These are phyloP conservation scores for Ameiurus melas DNA, from an alignment of 2,113 vertebrate species.

Conservation along the genomic window DNA sequence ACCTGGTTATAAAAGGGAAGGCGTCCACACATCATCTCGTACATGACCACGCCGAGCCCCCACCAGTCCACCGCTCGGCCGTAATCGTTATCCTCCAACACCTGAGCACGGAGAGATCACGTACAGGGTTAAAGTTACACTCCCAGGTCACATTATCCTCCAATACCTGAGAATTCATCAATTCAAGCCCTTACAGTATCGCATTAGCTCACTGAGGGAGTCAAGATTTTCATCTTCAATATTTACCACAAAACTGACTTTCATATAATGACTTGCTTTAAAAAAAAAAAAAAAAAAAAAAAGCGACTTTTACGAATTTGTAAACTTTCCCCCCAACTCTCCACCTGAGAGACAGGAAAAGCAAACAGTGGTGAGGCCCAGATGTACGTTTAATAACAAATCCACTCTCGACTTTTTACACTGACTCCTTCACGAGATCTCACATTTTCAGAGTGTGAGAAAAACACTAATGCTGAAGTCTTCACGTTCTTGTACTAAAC, in stretches of 20 bases:
- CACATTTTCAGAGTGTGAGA: background rate
- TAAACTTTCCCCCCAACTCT: background rate
- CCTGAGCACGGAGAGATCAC: conserved; percentile 56
- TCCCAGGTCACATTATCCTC: background rate
- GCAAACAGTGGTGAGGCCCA: background rate
- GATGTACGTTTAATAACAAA: background rate
- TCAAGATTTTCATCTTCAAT: background rate
- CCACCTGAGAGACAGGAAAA: background rate
- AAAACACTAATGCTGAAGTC: background rate
- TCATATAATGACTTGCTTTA: background rate
- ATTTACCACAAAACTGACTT: background rate
- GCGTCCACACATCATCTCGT: conserved; percentile 79
- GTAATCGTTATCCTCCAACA: conserved; percentile 78
- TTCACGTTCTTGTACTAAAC: background rate
- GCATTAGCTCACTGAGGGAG: background rate
- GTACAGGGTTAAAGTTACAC: background rate
- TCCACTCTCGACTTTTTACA: background rate
- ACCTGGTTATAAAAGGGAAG: conserved; percentile 76
- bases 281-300: too few relatives aligned
- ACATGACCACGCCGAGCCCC: conserved; percentile 76
- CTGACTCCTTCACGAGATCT: background rate
- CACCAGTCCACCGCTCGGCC: conserved; percentile 79
- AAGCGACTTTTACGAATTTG: background rate
- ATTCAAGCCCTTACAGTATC: background rate
- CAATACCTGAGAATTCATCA: conserved; percentile 6